Conservation (phyloP, 2,797 vertebrate species). For the Liasis olivaceus region DNA sequence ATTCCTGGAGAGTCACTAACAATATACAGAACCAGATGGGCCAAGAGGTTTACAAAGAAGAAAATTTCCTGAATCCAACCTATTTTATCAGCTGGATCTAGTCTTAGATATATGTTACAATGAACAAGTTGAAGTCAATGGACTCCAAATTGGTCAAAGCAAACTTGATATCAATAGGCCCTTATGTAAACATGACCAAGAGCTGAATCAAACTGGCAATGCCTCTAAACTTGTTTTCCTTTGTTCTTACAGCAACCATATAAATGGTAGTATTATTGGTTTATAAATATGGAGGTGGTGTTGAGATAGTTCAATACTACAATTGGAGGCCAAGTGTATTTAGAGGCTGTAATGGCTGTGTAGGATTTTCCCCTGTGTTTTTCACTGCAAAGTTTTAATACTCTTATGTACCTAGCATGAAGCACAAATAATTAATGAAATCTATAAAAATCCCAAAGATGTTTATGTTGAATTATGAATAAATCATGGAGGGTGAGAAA, state of each 20-base stretch:
- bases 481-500: conserved; percentile 17
- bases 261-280: not conserved
- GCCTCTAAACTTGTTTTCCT: not conserved
- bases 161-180: not conserved
- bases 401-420: not conserved
- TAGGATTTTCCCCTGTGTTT: not conserved
- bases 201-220: too few relatives aligned
- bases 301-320: not conserved
- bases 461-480: conserved; percentile 45
- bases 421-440: conserved; percentile 49
- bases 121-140: not conserved
- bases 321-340: not conserved
- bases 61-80: not conserved
- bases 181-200: too few relatives aligned
- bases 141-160: too few relatives aligned
- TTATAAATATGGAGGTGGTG: not conserved
- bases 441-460: conserved; percentile 25
- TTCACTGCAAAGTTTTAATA: not conserved
- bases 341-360: not conserved
- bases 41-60: not conserved
- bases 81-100: not conserved
- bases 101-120: too few relatives aligned
- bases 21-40: not conserved
- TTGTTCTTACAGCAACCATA: not conserved
- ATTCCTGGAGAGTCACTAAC: not conserved